A percentile compares a stretch with the other conserved stretches of the same genome.
Evolutionary conservation across 2,113 vertebrate genomes (phyloP).

Genomic region (Arvicanthis niloticus): DNA sequence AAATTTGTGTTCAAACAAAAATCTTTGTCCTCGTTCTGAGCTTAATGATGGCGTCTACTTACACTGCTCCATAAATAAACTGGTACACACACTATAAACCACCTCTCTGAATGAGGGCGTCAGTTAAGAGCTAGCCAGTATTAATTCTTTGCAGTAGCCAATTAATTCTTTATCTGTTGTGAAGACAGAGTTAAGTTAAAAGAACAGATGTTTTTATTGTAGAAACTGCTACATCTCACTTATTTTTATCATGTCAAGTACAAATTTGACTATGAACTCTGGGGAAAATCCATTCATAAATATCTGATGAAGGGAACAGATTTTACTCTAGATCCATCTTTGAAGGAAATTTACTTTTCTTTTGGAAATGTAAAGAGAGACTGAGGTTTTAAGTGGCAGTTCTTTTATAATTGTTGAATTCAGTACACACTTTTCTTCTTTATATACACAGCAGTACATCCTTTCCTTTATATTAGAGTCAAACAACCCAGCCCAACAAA

Average conservation of each 20-base stretch:
- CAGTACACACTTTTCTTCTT: background rate
- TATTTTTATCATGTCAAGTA: constrained; percentile 49
- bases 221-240: constrained; percentile 36
- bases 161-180: background rate
- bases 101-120: background rate
- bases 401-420: background rate
- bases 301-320: background rate
- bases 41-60: background rate
- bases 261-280: background rate
- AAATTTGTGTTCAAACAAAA: background rate
- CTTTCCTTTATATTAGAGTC: background rate
- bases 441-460: background rate
- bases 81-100: background rate
- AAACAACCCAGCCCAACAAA: background rate
- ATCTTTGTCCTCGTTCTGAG: background rate
- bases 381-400: background rate
- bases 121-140: background rate
- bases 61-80: background rate
- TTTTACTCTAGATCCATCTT: constrained; percentile 27
- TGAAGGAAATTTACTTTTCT: constrained; percentile 46
- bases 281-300: background rate
- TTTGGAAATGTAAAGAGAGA: constrained; percentile 14
- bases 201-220: background rate
- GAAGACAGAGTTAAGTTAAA: constrained; percentile 7
- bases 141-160: background rate